A percentile compares a stretch with the other conserved stretches of the same genome.
Conservation (phyloP, 1,140 invertebrate genomes). For the Radopholus similis region DNA sequence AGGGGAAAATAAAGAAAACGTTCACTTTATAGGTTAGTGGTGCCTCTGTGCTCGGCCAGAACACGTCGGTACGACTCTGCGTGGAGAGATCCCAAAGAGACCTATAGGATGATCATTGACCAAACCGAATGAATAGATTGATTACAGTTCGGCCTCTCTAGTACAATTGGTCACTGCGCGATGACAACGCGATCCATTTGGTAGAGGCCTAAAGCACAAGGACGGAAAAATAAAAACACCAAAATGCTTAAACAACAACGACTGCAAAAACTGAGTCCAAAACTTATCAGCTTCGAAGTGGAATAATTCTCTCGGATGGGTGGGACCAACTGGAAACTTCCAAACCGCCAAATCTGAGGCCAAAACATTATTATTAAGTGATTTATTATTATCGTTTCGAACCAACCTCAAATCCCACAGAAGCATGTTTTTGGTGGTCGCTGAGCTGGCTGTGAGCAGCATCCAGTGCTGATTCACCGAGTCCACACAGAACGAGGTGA, state of each 20-base stretch:
- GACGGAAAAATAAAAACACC: not conserved
- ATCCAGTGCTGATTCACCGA: constrained; percentile 46
- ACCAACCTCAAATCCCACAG: constrained; percentile 41
- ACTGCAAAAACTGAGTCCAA: not conserved
- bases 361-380: not conserved
- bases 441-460: constrained; percentile 41
- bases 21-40: constrained; percentile 35
- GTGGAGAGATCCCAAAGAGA: constrained; percentile 30
- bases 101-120: not conserved
- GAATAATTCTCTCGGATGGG: constrained; percentile 32
- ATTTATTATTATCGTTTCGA: not conserved
- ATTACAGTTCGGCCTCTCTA: constrained; percentile 33
- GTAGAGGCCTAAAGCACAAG: not conserved
- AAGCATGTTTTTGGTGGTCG: constrained; percentile 46
- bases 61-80: constrained; percentile 33
- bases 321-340: constrained; percentile 42
- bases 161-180: constrained; percentile 39
- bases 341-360: constrained; percentile 32
- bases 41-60: constrained; percentile 33
- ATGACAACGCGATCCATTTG: constrained; percentile 1
- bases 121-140: not conserved
- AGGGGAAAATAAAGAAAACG: not conserved
- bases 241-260: not conserved
- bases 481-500: constrained; percentile 44
- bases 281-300: constrained; percentile 21